Percentiles rank a stretch among this genome's conserved stretches.
These are phyloP conservation scores for Portevinia maculata DNA, from an alignment of 2,888 invertebrate genomes.

Conservation along the genomic window DNA sequence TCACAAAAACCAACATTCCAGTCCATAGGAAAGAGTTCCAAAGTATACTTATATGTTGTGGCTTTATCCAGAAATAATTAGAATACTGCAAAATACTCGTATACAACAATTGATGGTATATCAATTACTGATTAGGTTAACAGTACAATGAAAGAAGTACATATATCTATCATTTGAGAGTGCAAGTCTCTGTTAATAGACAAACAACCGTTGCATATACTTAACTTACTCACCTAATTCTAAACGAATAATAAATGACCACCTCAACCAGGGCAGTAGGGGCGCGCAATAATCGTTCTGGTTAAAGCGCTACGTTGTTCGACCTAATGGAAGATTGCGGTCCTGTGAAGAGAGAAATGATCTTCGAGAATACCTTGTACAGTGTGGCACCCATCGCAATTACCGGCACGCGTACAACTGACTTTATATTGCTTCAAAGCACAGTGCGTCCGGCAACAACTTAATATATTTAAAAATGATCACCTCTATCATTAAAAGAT, in stretches of 20 bases:
- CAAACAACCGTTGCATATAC: slow-evolving; percentile 26
- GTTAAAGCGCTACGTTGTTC: slow-evolving; percentile 22
- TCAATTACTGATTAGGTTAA: background rate
- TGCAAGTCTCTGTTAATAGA: slow-evolving; percentile 10
- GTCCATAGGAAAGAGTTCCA: no score
- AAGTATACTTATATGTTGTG: no score
- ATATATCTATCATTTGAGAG: slow-evolving; percentile 33
- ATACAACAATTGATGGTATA: no score
- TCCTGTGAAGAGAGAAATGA: slow-evolving; percentile 31
- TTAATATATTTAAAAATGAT: background rate
- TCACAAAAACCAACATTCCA: no score
- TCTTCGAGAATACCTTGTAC: slow-evolving; percentile 5
- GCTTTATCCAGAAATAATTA: no score
- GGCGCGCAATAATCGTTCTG: slow-evolving; percentile 11
- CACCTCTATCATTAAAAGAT: no score
- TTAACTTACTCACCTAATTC: slow-evolving; percentile 35
- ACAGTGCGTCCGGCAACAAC: slow-evolving; percentile 16
- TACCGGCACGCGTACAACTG: slow-evolving; percentile 47
- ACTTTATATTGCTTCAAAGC: background rate
- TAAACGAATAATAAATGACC: slow-evolving; percentile 42
- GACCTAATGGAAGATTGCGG: slow-evolving; percentile 47
- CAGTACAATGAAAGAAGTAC: background rate
- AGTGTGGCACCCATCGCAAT: slow-evolving; percentile 44
- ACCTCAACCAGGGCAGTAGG: background rate
- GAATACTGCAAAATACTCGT: no score